Percentiles rank a stretch among this genome's conserved stretches.
Conservation (phyloP, 92 coral and sea anemone species). For the Desmophyllum pertusum region DNA sequence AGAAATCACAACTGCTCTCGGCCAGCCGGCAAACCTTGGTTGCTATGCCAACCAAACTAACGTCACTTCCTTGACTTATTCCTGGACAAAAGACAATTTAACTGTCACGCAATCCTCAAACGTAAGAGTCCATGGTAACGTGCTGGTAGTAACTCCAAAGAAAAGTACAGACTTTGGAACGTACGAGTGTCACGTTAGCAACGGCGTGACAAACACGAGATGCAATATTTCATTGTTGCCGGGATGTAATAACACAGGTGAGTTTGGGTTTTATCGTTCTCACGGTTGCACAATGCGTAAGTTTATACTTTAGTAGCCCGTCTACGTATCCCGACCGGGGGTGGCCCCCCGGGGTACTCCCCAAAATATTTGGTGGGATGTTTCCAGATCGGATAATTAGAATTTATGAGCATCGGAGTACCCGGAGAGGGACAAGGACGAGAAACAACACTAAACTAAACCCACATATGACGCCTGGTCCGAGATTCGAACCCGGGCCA, state of each 20-base stretch:
- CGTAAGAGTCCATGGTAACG: background rate
- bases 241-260: background rate
- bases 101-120: slow-evolving; percentile 26
- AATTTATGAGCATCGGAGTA: too few species aligned
- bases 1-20: slow-evolving; percentile 19
- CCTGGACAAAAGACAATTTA: slow-evolving; percentile 32
- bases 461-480: too few species aligned
- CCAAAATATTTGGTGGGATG: too few species aligned
- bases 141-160: slow-evolving; percentile 31
- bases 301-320: background rate
- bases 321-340: too few species aligned
- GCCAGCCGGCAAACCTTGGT: slow-evolving; percentile 36
- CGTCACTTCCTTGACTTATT: background rate
- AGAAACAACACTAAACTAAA: too few species aligned
- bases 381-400: too few species aligned
- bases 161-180: slow-evolving; percentile 23
- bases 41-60: slow-evolving; percentile 17
- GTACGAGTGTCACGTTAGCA: slow-evolving; percentile 29
- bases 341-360: too few species aligned
- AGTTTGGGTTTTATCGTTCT: background rate
- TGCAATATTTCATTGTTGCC: slow-evolving; percentile 24
- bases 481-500: too few species aligned
- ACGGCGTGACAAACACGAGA: background rate
- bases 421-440: too few species aligned
- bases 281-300: too few species aligned